A percentile compares a stretch with the other conserved stretches of the same genome.
phyloP scores from a whole-genome alignment of 92 coral and sea anemone genomes.

The Desmophyllum pertusum region DNA sequence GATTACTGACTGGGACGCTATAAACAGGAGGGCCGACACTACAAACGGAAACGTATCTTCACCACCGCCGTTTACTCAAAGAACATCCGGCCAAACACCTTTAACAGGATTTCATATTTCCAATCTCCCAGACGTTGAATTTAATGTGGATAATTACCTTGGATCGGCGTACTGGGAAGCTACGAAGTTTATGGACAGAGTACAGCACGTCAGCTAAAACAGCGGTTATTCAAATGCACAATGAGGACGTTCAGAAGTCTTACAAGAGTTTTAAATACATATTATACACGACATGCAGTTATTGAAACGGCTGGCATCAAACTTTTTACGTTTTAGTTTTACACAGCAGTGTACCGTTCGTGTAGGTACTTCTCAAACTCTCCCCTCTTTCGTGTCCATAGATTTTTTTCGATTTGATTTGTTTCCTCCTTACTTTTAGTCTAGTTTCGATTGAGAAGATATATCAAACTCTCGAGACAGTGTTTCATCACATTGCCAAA shows the following conservation, averaged over 20 bases:
- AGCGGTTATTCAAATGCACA: not conserved
- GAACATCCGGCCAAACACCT: slow-evolving; percentile 26
- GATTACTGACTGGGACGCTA: slow-evolving; percentile 61
- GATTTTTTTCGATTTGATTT: too few relatives aligned
- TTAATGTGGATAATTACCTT: slow-evolving; percentile 82
- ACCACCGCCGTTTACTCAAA: slow-evolving; percentile 20
- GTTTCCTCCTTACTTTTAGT: too few relatives aligned
- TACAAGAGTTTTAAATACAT: not conserved
- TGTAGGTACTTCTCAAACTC: too few relatives aligned
- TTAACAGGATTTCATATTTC: slow-evolving; percentile 37
- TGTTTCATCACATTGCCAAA: too few relatives aligned
- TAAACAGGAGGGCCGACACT: slow-evolving; percentile 25
- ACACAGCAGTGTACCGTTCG: too few relatives aligned
- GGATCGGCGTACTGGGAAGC: slow-evolving; percentile 98
- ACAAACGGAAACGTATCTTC: not conserved
- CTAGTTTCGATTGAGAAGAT: too few relatives aligned
- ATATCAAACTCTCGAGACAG: too few relatives aligned
- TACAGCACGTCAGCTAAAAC: slow-evolving; percentile 41
- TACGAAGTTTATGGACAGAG: slow-evolving; percentile 71
- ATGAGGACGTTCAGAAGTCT: not conserved
- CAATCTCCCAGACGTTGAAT: slow-evolving; percentile 75
- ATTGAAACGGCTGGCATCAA: too few relatives aligned
- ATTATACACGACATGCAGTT: not conserved
- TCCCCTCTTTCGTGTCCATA: too few relatives aligned
- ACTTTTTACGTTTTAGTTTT: too few relatives aligned